Conservation (phyloP, 2,888 invertebrate species). For the Ectemnius cavifrons region DNA sequence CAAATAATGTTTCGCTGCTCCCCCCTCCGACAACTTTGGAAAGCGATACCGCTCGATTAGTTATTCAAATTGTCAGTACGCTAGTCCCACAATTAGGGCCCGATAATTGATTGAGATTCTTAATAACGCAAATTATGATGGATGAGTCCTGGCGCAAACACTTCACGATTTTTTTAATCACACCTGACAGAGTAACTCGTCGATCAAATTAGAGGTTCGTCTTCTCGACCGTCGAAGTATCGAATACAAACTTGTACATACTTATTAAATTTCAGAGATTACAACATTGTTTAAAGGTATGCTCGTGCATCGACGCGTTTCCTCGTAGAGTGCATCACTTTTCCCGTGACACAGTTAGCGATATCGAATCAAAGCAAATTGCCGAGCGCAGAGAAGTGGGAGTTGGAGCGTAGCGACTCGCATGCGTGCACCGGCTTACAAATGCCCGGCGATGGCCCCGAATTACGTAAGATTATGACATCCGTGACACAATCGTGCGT, state of each 20-base stretch:
- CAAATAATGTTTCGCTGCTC: not conserved
- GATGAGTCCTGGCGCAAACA: not conserved
- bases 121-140: slow-evolving; percentile 9
- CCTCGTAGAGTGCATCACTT: slow-evolving; percentile 51
- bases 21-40: too few species aligned
- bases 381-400: slow-evolving; percentile 60
- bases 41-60: too few species aligned
- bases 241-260: too few species aligned
- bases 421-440: slow-evolving; percentile 66
- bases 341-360: slow-evolving; percentile 65
- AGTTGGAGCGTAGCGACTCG: slow-evolving; percentile 42
- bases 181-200: not conserved
- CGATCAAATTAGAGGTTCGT: not conserved
- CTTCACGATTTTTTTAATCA: not conserved
- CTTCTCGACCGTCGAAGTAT: not conserved
- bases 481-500: slow-evolving; percentile 73
- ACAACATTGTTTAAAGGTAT: too few species aligned
- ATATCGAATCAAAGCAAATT: slow-evolving; percentile 69
- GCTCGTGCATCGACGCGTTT: too few species aligned
- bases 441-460: slow-evolving; percentile 63
- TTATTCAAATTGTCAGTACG: too few species aligned
- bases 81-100: not conserved
- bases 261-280: too few species aligned
- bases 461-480: slow-evolving; percentile 76
- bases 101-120: slow-evolving; percentile 7